Base-by-base conservation (phyloP, 2,113 vertebrate species). In the Bubo bubo region DNA sequence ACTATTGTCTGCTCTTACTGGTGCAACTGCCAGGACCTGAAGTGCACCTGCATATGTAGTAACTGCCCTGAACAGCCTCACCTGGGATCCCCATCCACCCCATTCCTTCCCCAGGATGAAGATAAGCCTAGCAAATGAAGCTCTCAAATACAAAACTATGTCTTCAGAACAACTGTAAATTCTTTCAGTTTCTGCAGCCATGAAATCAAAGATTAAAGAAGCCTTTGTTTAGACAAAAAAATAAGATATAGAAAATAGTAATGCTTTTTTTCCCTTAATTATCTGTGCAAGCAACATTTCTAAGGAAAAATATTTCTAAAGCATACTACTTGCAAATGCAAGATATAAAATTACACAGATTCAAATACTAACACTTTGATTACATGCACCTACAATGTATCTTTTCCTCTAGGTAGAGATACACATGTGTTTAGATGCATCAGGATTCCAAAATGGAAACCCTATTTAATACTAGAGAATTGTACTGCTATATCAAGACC, bases 361-460 rank as follows among this genome's bases (percentile, higher is more conserved):
- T 87, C 37, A 63, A 34, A 34, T 39, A 35, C 17, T 18, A 64
- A 28, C 10, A 53, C n/a, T 79, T 94, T 23, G 30, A 24, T 60
- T 56, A 26, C 6, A 12, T 35, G 16, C 10, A 47, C 17, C 14
- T 84, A 43, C 1, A 8, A 66, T 32, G 4, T 58, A 76, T 4
- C 9, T 70, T 87, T 76, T 93, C 37, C 56, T 79, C 21, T 68
- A 64, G 4, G 21, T 71, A 73, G 13, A 64, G 30, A 68, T 19
- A 62, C 3, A 62, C 1, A 4, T 0, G 2, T 60, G 13, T 67
- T 77, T 19, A 68, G 18, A 52, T 1, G 1, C 4, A 18, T 20
- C 27, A 50, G 19, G 49, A 85, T 64, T 79, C 47, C 41, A 75
- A 92, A 84, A 59, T 8, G 7, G 7, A 47, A 19, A 39, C 6